These are phyloP conservation scores for Mesaphorura yosii DNA, from an alignment of 1,140 invertebrate genomes.

Conservation along the genomic window DNA sequence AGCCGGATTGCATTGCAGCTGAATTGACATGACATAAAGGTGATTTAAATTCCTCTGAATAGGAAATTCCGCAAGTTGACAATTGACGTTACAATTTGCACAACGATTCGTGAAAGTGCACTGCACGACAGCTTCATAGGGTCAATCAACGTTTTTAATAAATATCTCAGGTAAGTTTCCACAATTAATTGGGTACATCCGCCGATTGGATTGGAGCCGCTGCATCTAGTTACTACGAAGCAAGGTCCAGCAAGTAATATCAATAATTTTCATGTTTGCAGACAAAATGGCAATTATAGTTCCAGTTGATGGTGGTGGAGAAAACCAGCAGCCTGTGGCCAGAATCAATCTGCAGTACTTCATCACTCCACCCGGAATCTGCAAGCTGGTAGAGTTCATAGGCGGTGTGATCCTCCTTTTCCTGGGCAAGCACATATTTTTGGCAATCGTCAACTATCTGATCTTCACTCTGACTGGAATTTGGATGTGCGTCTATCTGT, in stretches of 20 bases:
- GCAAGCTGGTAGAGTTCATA: conserved; percentile 42
- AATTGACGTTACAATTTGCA: too few species aligned
- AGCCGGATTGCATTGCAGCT: too few species aligned
- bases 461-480: conserved; percentile 71
- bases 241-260: neutral
- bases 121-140: too few species aligned
- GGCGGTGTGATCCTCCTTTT: conserved; percentile 25
- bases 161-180: too few species aligned
- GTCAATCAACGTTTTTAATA: too few species aligned
- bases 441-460: conserved; percentile 32
- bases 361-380: conserved; percentile 40
- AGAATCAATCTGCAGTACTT: conserved; percentile 39
- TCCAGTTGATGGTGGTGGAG: neutral
- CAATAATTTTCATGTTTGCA: neutral
- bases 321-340: neutral
- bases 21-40: too few species aligned
- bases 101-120: too few species aligned
- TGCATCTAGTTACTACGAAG: too few species aligned
- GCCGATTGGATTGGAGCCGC: too few species aligned
- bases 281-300: neutral
- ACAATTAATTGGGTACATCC: too few species aligned
- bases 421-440: neutral
- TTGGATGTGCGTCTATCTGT: conserved; percentile 64
- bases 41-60: too few species aligned
- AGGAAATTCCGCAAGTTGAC: too few species aligned